These are phyloP conservation scores for Pungitius pungitius DNA, from an alignment of 2,113 vertebrate genomes.

Conservation along the genomic window DNA sequence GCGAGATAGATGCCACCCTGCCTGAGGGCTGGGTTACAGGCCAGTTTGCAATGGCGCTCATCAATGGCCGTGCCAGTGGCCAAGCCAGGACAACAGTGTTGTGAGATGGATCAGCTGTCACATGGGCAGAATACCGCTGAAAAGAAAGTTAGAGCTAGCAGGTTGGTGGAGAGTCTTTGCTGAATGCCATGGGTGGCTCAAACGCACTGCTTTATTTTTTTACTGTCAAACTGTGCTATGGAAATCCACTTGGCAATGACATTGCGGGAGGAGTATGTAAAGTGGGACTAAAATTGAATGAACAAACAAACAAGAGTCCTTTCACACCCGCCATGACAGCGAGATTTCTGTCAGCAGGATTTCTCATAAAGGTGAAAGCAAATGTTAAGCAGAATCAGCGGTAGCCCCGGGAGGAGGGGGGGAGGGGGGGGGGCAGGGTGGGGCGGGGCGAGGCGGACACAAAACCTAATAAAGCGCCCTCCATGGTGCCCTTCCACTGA, in stretches of 20 bases:
- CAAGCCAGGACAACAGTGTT: slow-evolving; percentile 42
- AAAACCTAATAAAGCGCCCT: too few relatives aligned
- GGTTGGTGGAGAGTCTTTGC: slow-evolving; percentile 5
- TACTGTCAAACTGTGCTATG: neutral
- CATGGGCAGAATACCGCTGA: slow-evolving; percentile 24
- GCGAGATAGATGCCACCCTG: slow-evolving; percentile 70
- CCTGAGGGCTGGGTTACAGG: slow-evolving; percentile 50
- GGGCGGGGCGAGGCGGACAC: too few relatives aligned
- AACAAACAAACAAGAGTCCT: slow-evolving; percentile 1
- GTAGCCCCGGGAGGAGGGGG: too few relatives aligned
- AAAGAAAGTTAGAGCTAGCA: slow-evolving; percentile 13
- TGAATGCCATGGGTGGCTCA: neutral
- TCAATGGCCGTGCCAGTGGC: slow-evolving; percentile 56
- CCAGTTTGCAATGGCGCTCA: slow-evolving; percentile 39
- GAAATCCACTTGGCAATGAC: neutral
- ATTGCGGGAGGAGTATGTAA: neutral
- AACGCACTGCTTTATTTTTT: neutral
- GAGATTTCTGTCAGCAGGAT: neutral
- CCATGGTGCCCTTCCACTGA: too few relatives aligned
- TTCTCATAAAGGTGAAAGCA: neutral
- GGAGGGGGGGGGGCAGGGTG: too few relatives aligned
- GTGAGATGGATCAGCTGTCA: slow-evolving; percentile 58
- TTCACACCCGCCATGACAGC: neutral
- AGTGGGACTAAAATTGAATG: slow-evolving; percentile 5
- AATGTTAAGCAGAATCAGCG: neutral